Conservation (phyloP, 92 coral and sea anemone species). For the Actinernus sp. region DNA sequence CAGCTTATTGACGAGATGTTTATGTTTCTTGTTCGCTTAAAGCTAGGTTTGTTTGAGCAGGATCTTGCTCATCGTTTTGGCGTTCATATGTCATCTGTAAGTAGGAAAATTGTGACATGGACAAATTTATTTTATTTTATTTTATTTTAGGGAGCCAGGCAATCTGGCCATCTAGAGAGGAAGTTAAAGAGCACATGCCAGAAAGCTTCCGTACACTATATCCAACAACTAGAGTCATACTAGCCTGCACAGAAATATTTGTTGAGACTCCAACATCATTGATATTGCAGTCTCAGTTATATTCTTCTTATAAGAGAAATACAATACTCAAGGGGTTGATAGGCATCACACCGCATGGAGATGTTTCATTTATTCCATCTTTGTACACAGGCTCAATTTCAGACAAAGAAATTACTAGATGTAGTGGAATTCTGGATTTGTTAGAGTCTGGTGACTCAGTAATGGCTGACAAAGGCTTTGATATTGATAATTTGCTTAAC, state of each 20-base stretch:
- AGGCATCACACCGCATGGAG: constrained; percentile 70
- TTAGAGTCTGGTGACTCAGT: constrained; percentile 51
- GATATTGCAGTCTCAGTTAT: constrained; percentile 56
- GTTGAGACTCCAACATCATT: constrained; percentile 50
- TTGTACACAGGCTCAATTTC: constrained; percentile 42
- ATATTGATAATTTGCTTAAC: constrained; percentile 25
- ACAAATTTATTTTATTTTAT: constrained; percentile 33
- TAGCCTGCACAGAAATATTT: constrained; percentile 74
- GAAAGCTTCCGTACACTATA: constrained; percentile 34
- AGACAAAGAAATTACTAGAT: constrained; percentile 71
- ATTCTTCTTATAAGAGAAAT: constrained; percentile 65
- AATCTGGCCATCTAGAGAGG: constrained; percentile 55
- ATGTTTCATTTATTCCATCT: constrained; percentile 56
- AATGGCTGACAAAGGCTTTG: constrained; percentile 67
- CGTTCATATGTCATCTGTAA: constrained; percentile 50
- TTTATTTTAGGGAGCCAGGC: constrained; percentile 42
- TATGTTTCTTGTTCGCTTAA: constrained; percentile 38
- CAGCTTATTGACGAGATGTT: constrained; percentile 40
- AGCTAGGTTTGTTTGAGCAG: constrained; percentile 48
- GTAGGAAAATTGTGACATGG: constrained; percentile 64
- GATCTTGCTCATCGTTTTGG: constrained; percentile 61
- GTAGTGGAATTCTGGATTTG: constrained; percentile 55
- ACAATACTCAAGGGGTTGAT: constrained; percentile 65
- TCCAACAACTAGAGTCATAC: constrained; percentile 61
- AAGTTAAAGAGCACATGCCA: constrained; percentile 40